phyloP scores from a whole-genome alignment of 1,140 invertebrate genomes.

The Halesus radiatus region DNA sequence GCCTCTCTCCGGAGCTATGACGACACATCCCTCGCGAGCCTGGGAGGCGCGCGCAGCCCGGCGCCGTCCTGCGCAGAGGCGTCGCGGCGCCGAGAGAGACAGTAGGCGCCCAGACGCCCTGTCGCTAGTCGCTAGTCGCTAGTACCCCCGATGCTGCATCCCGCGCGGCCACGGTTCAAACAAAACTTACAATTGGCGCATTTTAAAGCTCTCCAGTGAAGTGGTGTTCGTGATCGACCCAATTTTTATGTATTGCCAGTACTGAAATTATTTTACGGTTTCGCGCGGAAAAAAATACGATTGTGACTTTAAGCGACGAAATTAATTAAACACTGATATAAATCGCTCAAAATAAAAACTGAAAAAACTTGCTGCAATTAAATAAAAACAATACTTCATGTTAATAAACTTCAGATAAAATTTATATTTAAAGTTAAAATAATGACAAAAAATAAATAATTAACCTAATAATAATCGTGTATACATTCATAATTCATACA shows the following conservation, averaged over 20 bases:
- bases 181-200: conserved; percentile 26
- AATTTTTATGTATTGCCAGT: conserved; percentile 9
- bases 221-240: conserved; percentile 20
- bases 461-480: too few relatives aligned
- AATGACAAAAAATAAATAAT: too few relatives aligned
- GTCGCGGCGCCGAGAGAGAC: conserved; percentile 10
- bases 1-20: conserved; percentile 22
- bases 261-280: background rate
- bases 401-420: too few relatives aligned
- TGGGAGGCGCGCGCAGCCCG: conserved; percentile 1
- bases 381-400: too few relatives aligned
- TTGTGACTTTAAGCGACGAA: too few relatives aligned
- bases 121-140: conserved; percentile 10
- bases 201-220: conserved; percentile 34
- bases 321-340: too few relatives aligned
- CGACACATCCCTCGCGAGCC: conserved; percentile 24
- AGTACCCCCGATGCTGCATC: background rate
- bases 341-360: too few relatives aligned
- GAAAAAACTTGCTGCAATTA: too few relatives aligned
- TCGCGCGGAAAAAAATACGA: background rate
- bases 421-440: too few relatives aligned
- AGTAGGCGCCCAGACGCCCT: conserved; percentile 33
- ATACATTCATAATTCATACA: too few relatives aligned
- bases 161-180: background rate
- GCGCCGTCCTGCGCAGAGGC: conserved; percentile 14